A percentile compares a stretch with the other conserved stretches of the same genome.
Conservation (phyloP, 2,888 invertebrate genomes). For the Euzetes globulus region DNA sequence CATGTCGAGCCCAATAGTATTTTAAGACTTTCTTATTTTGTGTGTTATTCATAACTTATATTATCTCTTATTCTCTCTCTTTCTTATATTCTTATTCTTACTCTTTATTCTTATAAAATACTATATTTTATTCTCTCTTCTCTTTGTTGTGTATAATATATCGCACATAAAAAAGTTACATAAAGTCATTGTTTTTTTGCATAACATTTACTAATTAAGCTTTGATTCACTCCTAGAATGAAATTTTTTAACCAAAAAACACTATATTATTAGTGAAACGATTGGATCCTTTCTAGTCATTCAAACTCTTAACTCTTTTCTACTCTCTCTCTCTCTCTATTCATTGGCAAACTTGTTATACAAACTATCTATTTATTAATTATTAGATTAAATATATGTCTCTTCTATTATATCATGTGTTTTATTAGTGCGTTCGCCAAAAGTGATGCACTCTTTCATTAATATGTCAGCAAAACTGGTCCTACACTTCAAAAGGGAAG, state of each 20-base stretch:
- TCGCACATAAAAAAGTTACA: constrained; percentile 10
- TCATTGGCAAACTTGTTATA: background rate
- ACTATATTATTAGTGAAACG: constrained; percentile 10
- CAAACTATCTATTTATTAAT: background rate
- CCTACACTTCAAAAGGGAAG: background rate
- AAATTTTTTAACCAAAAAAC: background rate
- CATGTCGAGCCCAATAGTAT: constrained; percentile 1
- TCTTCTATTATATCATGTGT: background rate
- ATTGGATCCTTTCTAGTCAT: constrained; percentile 27
- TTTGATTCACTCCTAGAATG: background rate
- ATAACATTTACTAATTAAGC: constrained; percentile 22
- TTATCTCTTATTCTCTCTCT: background rate
- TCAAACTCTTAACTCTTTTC: background rate
- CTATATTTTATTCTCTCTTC: background rate
- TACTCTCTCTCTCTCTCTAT: background rate
- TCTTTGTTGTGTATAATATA: constrained; percentile 26
- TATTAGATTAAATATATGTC: constrained; percentile 1
- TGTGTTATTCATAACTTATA: background rate
- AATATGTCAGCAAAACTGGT: constrained; percentile 11
- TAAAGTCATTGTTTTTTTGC: constrained; percentile 23
- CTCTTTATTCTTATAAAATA: background rate
- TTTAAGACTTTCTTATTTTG: background rate
- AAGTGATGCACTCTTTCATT: constrained; percentile 20
- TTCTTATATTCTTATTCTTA: constrained; percentile 14
- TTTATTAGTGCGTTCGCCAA: background rate